Evolutionary conservation across 2,797 vertebrate genomes (phyloP).

Genomic region (Loriculus beryllinus): DNA sequence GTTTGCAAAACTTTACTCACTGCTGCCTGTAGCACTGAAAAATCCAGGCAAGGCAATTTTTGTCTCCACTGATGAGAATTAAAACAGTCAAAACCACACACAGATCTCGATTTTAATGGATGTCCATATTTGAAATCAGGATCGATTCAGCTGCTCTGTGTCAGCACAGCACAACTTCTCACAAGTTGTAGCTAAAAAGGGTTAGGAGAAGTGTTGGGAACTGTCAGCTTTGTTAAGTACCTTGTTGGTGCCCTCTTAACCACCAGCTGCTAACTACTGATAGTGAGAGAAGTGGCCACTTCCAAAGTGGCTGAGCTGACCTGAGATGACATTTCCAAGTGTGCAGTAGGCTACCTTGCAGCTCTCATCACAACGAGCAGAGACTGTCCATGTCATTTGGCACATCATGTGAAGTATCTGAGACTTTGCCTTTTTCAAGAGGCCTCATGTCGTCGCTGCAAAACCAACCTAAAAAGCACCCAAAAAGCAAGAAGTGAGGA

Average conservation of each 20-base stretch:
- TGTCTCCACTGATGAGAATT: neutral
- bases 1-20: neutral
- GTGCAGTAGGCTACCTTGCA: neutral
- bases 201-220: neutral
- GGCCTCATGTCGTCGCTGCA: neutral
- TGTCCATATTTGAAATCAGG: neutral
- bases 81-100: neutral
- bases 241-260: neutral
- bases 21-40: neutral
- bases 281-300: neutral
- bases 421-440: neutral
- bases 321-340: neutral
- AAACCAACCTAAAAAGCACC: neutral
- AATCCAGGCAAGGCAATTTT: neutral
- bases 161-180: neutral
- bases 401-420: neutral
- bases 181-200: neutral
- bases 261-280: neutral
- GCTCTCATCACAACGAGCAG: neutral
- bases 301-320: neutral
- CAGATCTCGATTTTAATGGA: neutral
- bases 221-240: neutral
- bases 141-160: neutral
- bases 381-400: neutral
- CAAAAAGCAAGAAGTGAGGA: neutral